Evolutionary conservation across 2,797 vertebrate species (phyloP).

Genomic region (Dermochelys coriacea): DNA sequence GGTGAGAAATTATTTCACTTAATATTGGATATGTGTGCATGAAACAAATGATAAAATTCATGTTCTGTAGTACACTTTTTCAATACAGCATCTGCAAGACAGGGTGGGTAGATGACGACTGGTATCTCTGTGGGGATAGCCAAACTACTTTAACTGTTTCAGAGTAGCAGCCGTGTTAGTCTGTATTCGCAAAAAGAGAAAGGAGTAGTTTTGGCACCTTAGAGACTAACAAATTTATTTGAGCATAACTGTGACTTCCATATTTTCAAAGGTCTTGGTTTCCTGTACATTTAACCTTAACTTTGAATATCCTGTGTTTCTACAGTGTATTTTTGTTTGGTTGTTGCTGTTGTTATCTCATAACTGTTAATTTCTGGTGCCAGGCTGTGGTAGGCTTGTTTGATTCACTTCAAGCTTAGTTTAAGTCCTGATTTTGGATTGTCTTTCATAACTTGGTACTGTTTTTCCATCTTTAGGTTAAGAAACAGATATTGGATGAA

Average conservation of each 20-base stretch:
- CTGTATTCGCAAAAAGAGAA: no score
- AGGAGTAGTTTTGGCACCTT: no score
- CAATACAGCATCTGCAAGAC: background rate
- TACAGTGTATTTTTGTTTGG: background rate
- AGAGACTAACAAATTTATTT: no score
- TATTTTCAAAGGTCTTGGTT: accelerated
- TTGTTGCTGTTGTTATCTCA: conserved; percentile 28
- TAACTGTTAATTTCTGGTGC: conserved; percentile 20
- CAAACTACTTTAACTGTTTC: background rate
- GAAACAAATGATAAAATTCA: background rate
- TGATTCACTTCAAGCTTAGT: conserved; percentile 26
- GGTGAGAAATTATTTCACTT: background rate
- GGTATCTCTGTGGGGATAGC: background rate
- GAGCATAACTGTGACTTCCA: background rate
- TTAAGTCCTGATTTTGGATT: background rate
- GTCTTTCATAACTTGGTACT: conserved; percentile 7
- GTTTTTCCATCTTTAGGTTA: conserved; percentile 84
- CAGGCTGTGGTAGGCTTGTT: conserved; percentile 48
- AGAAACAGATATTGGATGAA: conserved; percentile 95
- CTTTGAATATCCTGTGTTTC: conserved; percentile 36
- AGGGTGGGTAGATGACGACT: background rate
- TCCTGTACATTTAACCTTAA: background rate
- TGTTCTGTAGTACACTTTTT: background rate
- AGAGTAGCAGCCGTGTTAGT: no score
- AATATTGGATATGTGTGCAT: background rate